Conservation (phyloP, 2,797 vertebrate genomes). For the Moxostoma hubbsi region DNA sequence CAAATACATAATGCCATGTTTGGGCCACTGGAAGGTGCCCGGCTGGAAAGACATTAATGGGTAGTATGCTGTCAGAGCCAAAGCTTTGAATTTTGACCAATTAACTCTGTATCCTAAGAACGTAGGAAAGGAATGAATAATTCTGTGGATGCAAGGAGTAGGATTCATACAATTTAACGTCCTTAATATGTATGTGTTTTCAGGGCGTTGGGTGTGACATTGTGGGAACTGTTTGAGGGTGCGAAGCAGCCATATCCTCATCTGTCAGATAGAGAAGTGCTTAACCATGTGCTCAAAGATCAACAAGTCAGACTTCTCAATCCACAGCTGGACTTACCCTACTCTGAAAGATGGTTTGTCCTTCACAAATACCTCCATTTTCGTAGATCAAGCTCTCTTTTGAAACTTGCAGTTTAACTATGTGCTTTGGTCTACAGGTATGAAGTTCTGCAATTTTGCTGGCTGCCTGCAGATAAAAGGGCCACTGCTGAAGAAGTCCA, state of each 20-base stretch:
- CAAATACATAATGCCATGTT: too few relatives aligned
- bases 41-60: too few relatives aligned
- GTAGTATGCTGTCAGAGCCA: too few relatives aligned
- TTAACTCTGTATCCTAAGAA: too few relatives aligned
- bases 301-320: conserved; percentile 91
- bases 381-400: neutral
- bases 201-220: conserved; percentile 93
- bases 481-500: conserved; percentile 95
- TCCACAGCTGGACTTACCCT: conserved; percentile 91
- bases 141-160: too few relatives aligned
- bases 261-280: conserved; percentile 91
- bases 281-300: conserved; percentile 93
- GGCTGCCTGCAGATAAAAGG: conserved; percentile 90
- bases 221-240: conserved; percentile 89
- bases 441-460: conserved; percentile 97
- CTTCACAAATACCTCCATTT: neutral
- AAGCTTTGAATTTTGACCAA: too few relatives aligned
- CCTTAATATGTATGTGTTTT: conserved; percentile 28
- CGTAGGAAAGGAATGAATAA: too few relatives aligned
- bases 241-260: conserved; percentile 87
- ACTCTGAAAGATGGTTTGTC: conserved; percentile 93
- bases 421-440: conserved; percentile 77
- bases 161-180: neutral
- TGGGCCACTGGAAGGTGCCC: too few relatives aligned
- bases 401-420: neutral